Conservation (phyloP, 1,140 invertebrate species). For the Drosophila nasuta region DNA sequence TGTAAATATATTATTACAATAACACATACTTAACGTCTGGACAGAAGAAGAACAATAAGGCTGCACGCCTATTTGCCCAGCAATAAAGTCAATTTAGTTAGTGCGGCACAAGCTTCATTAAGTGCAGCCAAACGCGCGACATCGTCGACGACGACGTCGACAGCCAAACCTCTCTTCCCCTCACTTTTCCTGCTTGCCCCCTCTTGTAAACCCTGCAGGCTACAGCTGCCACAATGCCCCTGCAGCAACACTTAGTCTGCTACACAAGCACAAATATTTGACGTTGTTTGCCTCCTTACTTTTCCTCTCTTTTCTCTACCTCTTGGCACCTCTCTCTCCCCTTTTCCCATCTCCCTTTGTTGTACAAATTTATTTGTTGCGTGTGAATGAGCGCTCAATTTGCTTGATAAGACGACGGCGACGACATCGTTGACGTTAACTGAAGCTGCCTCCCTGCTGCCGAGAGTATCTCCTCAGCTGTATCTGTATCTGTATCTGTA, state of each 20-base stretch:
- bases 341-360: background rate
- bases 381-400: constrained; percentile 77
- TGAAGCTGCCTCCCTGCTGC: constrained; percentile 30
- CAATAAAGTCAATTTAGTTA: constrained; percentile 82
- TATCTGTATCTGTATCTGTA: background rate
- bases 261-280: constrained; percentile 61
- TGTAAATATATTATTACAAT: constrained; percentile 71
- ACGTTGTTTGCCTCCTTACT: constrained; percentile 18
- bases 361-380: constrained; percentile 69
- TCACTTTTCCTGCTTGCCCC: background rate
- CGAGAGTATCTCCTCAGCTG: too few relatives aligned
- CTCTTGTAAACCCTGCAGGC: constrained; percentile 3
- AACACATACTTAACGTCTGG: constrained; percentile 72
- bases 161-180: constrained; percentile 16
- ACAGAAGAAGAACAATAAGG: constrained; percentile 37
- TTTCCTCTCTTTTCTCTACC: background rate
- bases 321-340: background rate
- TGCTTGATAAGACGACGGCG: constrained; percentile 66
- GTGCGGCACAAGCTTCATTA: constrained; percentile 66
- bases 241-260: constrained; percentile 45
- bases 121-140: constrained; percentile 73
- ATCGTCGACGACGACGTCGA: constrained; percentile 41
- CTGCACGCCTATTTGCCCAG: constrained; percentile 72
- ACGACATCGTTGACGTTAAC: constrained; percentile 53
- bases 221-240: constrained; percentile 27